Evolutionary conservation across 2,888 invertebrate genomes (phyloP).

Genomic region (Tetranychus piercei): DNA sequence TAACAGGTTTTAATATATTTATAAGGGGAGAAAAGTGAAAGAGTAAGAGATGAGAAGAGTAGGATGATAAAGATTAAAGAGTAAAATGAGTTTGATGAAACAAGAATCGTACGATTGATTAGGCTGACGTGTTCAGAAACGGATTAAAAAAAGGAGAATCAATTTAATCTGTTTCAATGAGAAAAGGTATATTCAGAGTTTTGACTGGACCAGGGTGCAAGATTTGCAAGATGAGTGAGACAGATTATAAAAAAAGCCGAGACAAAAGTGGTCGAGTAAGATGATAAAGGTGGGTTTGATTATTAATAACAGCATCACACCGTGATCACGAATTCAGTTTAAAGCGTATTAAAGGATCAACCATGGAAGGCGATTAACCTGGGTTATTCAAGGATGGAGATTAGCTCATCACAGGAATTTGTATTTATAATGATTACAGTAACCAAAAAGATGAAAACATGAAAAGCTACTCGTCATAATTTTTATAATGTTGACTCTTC

Average conservation of each 20-base stretch:
- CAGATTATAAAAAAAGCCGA: not conserved
- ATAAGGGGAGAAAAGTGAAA: conserved; percentile 9
- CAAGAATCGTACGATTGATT: not conserved
- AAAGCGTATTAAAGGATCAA: not conserved
- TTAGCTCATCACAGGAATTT: not conserved
- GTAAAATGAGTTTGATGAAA: too few relatives aligned
- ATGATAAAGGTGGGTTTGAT: not conserved
- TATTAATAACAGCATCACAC: not conserved
- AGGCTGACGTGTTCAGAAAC: conserved; percentile 1
- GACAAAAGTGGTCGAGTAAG: not conserved
- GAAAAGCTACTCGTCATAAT: not conserved
- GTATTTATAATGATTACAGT: not conserved
- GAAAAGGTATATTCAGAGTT: not conserved
- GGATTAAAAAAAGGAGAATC: not conserved
- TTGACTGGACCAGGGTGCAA: not conserved
- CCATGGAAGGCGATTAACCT: not conserved
- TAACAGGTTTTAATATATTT: not conserved
- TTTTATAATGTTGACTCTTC: not conserved
- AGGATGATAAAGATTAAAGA: not conserved
- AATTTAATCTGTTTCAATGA: not conserved
- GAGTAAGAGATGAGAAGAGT: conserved; percentile 11
- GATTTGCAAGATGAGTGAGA: not conserved
- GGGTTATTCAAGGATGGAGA: not conserved
- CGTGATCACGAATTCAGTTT: not conserved
- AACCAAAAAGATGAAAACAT: not conserved